Evolutionary conservation across 2,113 vertebrate species (phyloP).

Genomic region (Microcebus murinus): DNA sequence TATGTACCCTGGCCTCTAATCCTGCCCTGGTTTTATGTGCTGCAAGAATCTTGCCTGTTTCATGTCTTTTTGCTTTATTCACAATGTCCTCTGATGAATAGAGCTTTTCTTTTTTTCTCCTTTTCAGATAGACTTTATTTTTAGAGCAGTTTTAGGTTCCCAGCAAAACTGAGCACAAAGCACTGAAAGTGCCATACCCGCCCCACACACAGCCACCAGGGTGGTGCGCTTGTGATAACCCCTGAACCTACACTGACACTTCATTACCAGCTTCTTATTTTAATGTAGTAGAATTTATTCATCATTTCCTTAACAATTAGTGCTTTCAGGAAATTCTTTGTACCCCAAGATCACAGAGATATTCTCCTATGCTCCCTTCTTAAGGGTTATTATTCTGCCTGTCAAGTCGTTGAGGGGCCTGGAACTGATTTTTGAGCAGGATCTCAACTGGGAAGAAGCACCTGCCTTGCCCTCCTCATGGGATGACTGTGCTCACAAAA

Average conservation of each 20-base stretch:
- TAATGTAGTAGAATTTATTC: neutral
- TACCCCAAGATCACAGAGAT: neutral
- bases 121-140: neutral
- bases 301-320: conserved; percentile 2
- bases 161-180: neutral
- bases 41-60: neutral
- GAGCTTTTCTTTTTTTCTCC: neutral
- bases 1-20: neutral
- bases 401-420: neutral
- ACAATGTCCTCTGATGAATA: neutral
- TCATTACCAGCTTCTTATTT: neutral
- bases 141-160: neutral
- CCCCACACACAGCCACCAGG: too few species aligned
- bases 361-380: neutral
- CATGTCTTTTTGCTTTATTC: neutral
- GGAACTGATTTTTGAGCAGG: neutral
- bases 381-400: neutral
- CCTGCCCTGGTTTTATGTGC: neutral
- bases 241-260: neutral
- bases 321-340: conserved; percentile 17
- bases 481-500: neutral
- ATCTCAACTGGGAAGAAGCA: neutral
- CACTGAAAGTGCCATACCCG: neutral
- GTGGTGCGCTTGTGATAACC: neutral
- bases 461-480: neutral